Base-by-base conservation (phyloP, 1,140 invertebrate genomes). In the Leptinotarsa texana region DNA sequence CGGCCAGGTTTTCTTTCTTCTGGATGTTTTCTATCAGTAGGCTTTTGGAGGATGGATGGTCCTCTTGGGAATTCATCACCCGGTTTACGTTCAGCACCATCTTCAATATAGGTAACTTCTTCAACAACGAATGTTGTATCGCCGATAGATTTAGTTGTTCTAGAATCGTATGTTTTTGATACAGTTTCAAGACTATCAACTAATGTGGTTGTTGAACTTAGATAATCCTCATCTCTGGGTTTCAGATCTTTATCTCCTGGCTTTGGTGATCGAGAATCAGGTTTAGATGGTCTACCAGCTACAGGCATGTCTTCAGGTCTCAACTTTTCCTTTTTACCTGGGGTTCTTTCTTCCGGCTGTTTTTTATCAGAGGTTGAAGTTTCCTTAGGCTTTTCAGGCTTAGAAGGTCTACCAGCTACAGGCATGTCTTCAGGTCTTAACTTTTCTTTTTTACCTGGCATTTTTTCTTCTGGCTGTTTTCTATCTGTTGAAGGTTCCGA, bases 281-380 rank as follows among this genome's bases (percentile, higher is more conserved):
- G 24, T 63, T 21, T 61, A 2, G 69, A 61, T 1, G 69, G 49
- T n/a, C 21, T 71, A 22, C 69, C 69, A 48, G 69, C 69, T 11
- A 51, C 49, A 13, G 69, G 69, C 62, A 71, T n/a, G 17, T 71
- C 51, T 57, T 71, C 69, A 6, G 69, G 69, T 24, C 24, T 48
- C 62, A 48, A n/a, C 22, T 8, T 48, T 63, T 63, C 49, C 1
- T 51, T 51, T 27, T 1, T 27, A 27, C 24, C 24, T 0, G 57
- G 70, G 0, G 13, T 21, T 18, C 3, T 42, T 24, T 61, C 24
- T 11, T 18, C 17, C 3, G 69, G 69, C 2, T 61, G 21, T 57
- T 70, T 49, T 4, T 24, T 57, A 8, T 24, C 22, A 1, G 49
- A 17, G 13, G 5, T 24, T 33, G 67, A 13, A 42, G 42, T 0